phyloP scores from a whole-genome alignment of 2,888 invertebrate genomes.

The Sinelater perroti region DNA sequence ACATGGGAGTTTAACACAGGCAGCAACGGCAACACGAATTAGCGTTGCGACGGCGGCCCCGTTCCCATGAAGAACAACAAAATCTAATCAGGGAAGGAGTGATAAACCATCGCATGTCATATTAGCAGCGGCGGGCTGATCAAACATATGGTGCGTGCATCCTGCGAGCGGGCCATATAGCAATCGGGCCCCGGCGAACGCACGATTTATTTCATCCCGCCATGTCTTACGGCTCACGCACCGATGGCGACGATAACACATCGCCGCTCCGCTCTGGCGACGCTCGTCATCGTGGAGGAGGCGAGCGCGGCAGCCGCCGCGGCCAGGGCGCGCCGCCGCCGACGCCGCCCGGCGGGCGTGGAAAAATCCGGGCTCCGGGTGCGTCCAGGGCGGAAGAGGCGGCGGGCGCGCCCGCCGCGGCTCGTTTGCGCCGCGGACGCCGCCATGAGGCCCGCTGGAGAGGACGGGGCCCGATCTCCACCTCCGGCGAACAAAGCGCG shows the following conservation, averaged over 20 bases:
- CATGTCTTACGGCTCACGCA: slow-evolving; percentile 45
- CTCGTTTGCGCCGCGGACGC: slow-evolving; percentile 6
- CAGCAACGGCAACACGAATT: too few relatives aligned
- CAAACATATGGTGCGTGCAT: slow-evolving; percentile 58
- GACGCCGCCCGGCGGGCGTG: not conserved
- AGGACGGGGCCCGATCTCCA: too few relatives aligned
- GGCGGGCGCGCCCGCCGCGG: too few relatives aligned
- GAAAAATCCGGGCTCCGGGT: slow-evolving; percentile 1
- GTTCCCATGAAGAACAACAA: slow-evolving; percentile 41
- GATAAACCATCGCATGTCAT: slow-evolving; percentile 57
- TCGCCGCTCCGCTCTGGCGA: slow-evolving; percentile 21
- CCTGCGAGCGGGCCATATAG: slow-evolving; percentile 43
- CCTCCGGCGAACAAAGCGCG: slow-evolving; percentile 26
- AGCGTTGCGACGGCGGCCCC: too few relatives aligned
- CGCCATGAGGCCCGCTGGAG: too few relatives aligned
- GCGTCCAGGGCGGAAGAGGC: not conserved
- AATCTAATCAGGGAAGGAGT: slow-evolving; percentile 44
- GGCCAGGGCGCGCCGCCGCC: not conserved
- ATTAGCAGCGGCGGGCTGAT: slow-evolving; percentile 54
- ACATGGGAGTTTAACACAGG: too few relatives aligned
- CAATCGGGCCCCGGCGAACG: slow-evolving; percentile 41
- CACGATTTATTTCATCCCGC: slow-evolving; percentile 51
- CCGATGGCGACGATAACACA: slow-evolving; percentile 37
- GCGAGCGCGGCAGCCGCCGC: not conserved
- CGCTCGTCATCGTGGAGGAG: slow-evolving; percentile 17